Percentiles rank a stretch among this genome's conserved stretches.
Conservation (phyloP, 2,113 vertebrate species). For the Limanda limanda region DNA sequence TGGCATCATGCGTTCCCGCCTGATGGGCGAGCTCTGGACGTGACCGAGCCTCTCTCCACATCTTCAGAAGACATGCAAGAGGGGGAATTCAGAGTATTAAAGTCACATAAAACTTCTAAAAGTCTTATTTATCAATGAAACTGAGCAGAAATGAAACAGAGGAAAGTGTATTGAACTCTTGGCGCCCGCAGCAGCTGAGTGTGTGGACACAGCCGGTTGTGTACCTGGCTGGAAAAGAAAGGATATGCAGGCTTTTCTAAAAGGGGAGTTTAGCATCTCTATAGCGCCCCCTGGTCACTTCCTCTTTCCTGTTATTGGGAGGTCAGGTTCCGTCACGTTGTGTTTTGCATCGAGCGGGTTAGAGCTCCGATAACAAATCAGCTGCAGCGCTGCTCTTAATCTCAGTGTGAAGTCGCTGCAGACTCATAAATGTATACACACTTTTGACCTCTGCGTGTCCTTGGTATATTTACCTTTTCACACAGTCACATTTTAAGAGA, state of each 20-base stretch:
- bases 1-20: conserved; percentile 56
- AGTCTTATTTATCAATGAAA: background rate
- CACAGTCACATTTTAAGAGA: conserved; percentile 69
- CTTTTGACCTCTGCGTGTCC: conserved; percentile 64
- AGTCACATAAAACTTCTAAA: background rate
- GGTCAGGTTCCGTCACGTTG: conserved; percentile 38
- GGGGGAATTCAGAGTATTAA: background rate
- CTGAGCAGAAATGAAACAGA: background rate
- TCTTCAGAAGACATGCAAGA: background rate
- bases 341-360: conserved; percentile 42
- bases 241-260: conserved; percentile 7
- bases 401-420: conserved; percentile 9
- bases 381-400: conserved; percentile 19
- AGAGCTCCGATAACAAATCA: conserved; percentile 17
- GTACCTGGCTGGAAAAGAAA: conserved; percentile 32
- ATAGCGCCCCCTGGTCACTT: conserved; percentile 29
- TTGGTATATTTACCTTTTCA: conserved; percentile 62
- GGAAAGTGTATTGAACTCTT: conserved; percentile 34
- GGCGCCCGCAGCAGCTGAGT: background rate
- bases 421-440: conserved; percentile 42
- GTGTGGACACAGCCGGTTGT: conserved; percentile 20
- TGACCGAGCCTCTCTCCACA: background rate
- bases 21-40: conserved; percentile 69
- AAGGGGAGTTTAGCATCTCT: conserved; percentile 37
- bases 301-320: conserved; percentile 33